Evolutionary conservation across 2,888 invertebrate species (phyloP).

Genomic region (Temnothorax unifasciatus): DNA sequence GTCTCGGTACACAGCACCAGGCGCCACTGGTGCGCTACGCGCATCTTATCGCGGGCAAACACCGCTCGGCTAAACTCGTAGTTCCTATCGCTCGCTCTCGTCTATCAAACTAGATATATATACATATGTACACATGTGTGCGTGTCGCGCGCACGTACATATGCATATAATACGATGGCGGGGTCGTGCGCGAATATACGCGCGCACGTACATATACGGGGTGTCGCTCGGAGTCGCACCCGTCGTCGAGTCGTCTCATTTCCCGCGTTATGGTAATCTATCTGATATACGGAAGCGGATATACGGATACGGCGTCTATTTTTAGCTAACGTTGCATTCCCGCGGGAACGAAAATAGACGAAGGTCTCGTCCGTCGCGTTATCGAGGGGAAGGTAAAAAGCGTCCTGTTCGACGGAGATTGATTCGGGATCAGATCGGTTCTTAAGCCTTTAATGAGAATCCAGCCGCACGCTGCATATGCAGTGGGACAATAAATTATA

Average conservation of each 20-base stretch:
- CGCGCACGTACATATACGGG: background rate
- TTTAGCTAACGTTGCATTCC: constrained; percentile 4
- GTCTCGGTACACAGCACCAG: constrained; percentile 54
- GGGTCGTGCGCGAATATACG: background rate
- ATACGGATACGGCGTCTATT: constrained; percentile 11
- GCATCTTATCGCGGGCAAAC: constrained; percentile 73
- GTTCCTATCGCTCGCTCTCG: constrained; percentile 66
- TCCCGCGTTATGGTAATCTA: constrained; percentile 20
- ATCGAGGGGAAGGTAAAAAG: background rate
- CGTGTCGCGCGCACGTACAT: background rate
- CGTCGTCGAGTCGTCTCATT: constrained; percentile 47
- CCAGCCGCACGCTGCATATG: background rate
- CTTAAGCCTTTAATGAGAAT: constrained; percentile 23
- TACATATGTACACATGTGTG: background rate
- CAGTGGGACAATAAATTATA: constrained; percentile 19
- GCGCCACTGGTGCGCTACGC: constrained; percentile 69
- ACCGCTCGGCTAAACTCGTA: constrained; percentile 69
- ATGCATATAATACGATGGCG: background rate
- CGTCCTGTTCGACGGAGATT: background rate
- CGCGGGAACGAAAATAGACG: constrained; percentile 14
- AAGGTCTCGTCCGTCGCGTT: background rate
- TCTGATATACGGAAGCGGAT: constrained; percentile 39
- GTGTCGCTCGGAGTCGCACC: constrained; percentile 48
- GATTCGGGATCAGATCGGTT: constrained; percentile 17
- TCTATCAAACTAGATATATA: constrained; percentile 57